phyloP scores from a whole-genome alignment of 2,888 invertebrate species.

The Caenorhabditis uteleia region DNA sequence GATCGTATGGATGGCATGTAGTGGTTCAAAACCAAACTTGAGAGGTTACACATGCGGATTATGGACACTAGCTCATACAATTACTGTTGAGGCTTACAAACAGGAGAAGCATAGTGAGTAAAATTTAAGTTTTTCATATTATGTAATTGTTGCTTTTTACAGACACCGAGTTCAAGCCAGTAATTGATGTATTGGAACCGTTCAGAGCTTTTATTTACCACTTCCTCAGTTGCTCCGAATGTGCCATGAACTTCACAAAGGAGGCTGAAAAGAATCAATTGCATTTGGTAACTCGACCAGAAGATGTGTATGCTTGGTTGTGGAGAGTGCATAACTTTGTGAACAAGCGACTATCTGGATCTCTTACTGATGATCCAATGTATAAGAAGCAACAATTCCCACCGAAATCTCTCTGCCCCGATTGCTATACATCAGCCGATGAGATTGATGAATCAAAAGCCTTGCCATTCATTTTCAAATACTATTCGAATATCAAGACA shows the following conservation, averaged over 20 bases:
- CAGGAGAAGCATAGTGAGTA: constrained; percentile 68
- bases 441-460: constrained; percentile 54
- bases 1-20: constrained; percentile 80
- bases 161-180: constrained; percentile 71
- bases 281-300: constrained; percentile 66
- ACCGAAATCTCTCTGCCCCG: constrained; percentile 52
- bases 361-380: constrained; percentile 84
- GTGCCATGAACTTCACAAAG: constrained; percentile 85
- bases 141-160: constrained; percentile 3
- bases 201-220: constrained; percentile 87
- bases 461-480: constrained; percentile 59
- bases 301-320: constrained; percentile 85
- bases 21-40: constrained; percentile 78
- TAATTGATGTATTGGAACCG: constrained; percentile 78
- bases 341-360: constrained; percentile 85
- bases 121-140: not conserved
- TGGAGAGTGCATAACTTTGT: constrained; percentile 93
- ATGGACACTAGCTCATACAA: constrained; percentile 90
- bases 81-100: constrained; percentile 81
- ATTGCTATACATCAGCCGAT: constrained; percentile 52
- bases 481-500: constrained; percentile 62
- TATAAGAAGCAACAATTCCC: constrained; percentile 79
- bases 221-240: constrained; percentile 92
- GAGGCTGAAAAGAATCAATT: constrained; percentile 77
- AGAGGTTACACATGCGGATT: constrained; percentile 89